phyloP scores from a whole-genome alignment of 2,888 invertebrate genomes.

The Cremastinae sp. region DNA sequence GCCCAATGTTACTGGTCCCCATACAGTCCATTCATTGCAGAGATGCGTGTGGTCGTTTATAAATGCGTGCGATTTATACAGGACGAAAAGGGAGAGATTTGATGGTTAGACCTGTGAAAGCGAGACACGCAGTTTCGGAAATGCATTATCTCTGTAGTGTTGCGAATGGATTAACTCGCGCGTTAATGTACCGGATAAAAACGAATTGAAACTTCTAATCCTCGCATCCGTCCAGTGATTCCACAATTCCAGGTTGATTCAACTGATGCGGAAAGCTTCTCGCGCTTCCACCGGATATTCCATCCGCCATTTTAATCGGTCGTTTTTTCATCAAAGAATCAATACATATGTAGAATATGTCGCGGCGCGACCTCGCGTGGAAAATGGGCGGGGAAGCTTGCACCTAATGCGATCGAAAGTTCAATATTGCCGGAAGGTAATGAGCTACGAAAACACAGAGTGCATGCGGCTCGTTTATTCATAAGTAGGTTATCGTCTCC shows the following conservation, averaged over 20 bases:
- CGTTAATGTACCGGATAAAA: slow-evolving; percentile 46
- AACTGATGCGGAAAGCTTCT: too few relatives aligned
- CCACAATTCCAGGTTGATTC: too few relatives aligned
- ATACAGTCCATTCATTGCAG: too few relatives aligned
- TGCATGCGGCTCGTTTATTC: slow-evolving; percentile 25
- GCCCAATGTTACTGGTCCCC: too few relatives aligned
- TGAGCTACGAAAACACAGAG: neutral
- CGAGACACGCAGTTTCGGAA: neutral
- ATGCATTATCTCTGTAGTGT: slow-evolving; percentile 23
- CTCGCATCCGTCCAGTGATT: neutral
- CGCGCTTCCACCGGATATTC: too few relatives aligned
- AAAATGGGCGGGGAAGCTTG: neutral
- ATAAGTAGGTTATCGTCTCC: slow-evolving; percentile 2
- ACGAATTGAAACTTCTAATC: slow-evolving; percentile 34
- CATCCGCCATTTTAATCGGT: too few relatives aligned
- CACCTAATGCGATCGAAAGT: slow-evolving; percentile 2
- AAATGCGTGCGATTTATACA: too few relatives aligned
- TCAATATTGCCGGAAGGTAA: slow-evolving; percentile 11
- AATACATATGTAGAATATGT: too few relatives aligned
- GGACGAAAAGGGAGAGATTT: neutral
- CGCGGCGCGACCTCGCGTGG: too few relatives aligned
- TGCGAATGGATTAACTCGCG: slow-evolving; percentile 36
- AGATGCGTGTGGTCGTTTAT: too few relatives aligned
- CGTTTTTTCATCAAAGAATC: too few relatives aligned
- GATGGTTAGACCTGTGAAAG: slow-evolving; percentile 11